These are phyloP conservation scores for Nyctalus aviator DNA, from an alignment of 2,797 vertebrate genomes.

Conservation along the genomic window DNA sequence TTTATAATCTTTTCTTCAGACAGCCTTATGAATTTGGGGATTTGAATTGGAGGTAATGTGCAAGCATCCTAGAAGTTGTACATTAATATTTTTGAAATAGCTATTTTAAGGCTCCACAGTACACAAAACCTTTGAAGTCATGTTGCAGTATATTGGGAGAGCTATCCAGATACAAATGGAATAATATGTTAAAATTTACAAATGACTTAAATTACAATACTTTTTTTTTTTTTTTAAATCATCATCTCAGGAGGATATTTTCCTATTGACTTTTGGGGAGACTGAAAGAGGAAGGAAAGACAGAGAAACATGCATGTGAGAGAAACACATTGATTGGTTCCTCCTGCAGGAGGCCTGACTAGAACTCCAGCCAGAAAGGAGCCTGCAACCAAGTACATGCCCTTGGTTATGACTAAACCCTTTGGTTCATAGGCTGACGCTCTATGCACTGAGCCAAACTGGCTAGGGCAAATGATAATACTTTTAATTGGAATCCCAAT, in stretches of 20 bases:
- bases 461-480: not conserved
- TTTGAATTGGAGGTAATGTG: constrained; percentile 5
- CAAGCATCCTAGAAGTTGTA: constrained; percentile 10
- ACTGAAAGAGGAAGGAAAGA: no score
- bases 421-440: no score
- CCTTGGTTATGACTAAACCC: no score
- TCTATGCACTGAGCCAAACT: no score
- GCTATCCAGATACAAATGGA: constrained; percentile 48
- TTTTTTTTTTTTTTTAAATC: no score
- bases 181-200: constrained; percentile 64
- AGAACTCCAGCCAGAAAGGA: no score
- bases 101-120: not conserved
- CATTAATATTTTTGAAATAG: constrained; percentile 3
- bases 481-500: not conserved
- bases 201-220: not conserved
- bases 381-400: no score
- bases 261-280: no score
- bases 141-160: not conserved
- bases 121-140: not conserved
- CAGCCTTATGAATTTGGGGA: constrained; percentile 30
- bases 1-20: constrained; percentile 21
- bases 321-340: no score
- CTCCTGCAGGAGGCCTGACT: no score
- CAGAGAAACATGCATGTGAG: no score
- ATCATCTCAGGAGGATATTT: no score